A percentile compares a stretch with the other conserved stretches of the same genome.
Conservation (phyloP, 2,113 vertebrate genomes). For the Dendropsophus ebraccatus region DNA sequence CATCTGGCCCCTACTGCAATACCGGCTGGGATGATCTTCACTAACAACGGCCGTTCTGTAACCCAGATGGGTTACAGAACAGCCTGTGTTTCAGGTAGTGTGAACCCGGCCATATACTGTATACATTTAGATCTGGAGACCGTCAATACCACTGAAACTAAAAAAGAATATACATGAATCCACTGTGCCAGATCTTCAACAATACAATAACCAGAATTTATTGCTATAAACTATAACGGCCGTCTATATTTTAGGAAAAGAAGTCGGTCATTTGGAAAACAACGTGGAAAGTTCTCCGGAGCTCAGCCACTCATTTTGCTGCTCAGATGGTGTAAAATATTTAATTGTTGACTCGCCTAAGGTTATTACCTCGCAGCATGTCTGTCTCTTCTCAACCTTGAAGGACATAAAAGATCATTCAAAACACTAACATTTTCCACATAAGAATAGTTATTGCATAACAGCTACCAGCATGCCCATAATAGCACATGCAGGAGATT, state of each 20-base stretch:
- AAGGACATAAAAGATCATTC: conserved; percentile 42
- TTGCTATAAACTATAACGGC: too few relatives aligned
- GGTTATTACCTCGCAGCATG: conserved; percentile 22
- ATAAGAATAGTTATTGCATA: conserved; percentile 4
- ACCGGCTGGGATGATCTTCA: too few relatives aligned
- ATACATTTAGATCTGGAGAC: too few relatives aligned
- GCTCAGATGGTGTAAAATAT: conserved; percentile 23
- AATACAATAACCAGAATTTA: not conserved
- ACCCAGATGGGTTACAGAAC: too few relatives aligned
- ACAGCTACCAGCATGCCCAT: not conserved
- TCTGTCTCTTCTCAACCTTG: conserved; percentile 39
- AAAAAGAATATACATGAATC: not conserved
- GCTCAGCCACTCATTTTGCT: not conserved
- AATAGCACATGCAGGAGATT: not conserved
- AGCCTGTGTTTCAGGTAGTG: too few relatives aligned
- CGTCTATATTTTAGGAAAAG: not conserved
- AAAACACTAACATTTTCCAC: conserved; percentile 17
- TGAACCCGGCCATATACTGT: too few relatives aligned
- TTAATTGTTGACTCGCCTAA: conserved; percentile 37
- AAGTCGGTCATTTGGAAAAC: not conserved
- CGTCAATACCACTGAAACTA: too few relatives aligned
- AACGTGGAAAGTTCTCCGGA: not conserved
- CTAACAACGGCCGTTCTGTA: too few relatives aligned
- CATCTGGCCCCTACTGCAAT: too few relatives aligned
- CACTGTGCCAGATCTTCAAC: not conserved